A percentile compares a stretch with the other conserved stretches of the same genome.
Conservation (phyloP, 2,888 invertebrate genomes). For the Cactoblastis cactorum region DNA sequence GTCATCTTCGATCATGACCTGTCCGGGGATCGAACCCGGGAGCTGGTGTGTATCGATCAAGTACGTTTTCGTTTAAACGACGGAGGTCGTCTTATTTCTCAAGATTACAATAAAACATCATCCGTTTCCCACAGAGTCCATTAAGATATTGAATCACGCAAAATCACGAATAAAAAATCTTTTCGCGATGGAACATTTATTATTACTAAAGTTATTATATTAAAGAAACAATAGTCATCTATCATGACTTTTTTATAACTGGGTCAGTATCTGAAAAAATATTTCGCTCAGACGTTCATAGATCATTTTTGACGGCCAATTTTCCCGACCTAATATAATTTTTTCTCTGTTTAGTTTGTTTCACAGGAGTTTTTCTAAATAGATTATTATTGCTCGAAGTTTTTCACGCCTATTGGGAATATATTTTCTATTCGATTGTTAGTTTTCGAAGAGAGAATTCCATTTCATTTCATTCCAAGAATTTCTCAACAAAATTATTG, state of each 20-base stretch:
- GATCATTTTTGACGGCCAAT: constrained; percentile 68
- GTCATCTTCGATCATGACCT: no score
- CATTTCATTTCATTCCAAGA: no score
- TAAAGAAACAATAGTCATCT: constrained; percentile 41
- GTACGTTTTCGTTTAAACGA: neutral
- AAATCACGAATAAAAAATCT: constrained; percentile 26
- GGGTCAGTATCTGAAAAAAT: constrained; percentile 40
- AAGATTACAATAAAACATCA: constrained; percentile 25
- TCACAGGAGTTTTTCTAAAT: constrained; percentile 6
- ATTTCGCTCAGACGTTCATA: constrained; percentile 54
- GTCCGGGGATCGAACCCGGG: no score
- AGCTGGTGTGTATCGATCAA: no score
- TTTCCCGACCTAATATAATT: constrained; percentile 51
- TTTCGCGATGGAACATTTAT: constrained; percentile 20
- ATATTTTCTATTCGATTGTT: neutral
- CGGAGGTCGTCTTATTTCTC: no score
- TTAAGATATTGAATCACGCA: constrained; percentile 37
- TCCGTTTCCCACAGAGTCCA: constrained; percentile 29
- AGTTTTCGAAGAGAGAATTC: no score
- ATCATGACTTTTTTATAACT: constrained; percentile 50
- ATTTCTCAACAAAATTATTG: no score
- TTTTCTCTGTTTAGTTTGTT: constrained; percentile 23
- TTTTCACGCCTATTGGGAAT: constrained; percentile 3
- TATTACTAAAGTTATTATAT: constrained; percentile 25
- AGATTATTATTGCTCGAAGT: constrained; percentile 4